A percentile compares a stretch with the other conserved stretches of the same genome.
These are phyloP conservation scores for Myodes glareolus DNA, from an alignment of 2,113 vertebrate species.

Conservation along the genomic window DNA sequence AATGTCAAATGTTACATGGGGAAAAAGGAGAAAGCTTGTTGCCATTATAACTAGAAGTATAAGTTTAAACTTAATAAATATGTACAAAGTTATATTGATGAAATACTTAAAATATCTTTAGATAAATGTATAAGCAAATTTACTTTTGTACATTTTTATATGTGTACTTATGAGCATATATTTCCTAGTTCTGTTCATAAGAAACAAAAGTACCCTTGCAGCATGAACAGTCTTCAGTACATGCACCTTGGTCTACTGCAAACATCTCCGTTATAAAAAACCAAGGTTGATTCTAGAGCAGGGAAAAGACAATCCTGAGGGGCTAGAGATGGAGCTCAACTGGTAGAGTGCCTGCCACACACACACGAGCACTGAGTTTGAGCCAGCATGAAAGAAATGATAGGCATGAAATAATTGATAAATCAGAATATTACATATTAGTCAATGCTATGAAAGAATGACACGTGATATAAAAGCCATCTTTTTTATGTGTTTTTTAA, in stretches of 20 bases:
- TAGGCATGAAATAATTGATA: background rate
- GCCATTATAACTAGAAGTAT: background rate
- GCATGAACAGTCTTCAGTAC: no score
- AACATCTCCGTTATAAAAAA: background rate
- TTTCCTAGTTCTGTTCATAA: background rate
- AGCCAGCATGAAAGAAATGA: background rate
- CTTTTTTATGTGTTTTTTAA: no score
- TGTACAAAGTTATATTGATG: background rate
- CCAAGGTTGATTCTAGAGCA: background rate
- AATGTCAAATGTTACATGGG: background rate
- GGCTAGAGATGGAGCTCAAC: background rate
- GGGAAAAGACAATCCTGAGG: background rate
- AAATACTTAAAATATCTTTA: background rate
- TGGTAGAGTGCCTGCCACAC: background rate
- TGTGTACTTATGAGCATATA: background rate
- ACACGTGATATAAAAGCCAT: background rate
- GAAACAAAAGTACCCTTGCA: background rate
- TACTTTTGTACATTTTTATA: background rate
- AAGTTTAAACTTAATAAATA: background rate
- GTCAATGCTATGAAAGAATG: background rate
- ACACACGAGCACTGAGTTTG: background rate
- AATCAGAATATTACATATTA: background rate
- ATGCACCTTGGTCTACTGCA: background rate
- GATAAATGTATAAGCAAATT: background rate
- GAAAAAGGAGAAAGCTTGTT: background rate